These are phyloP conservation scores for Smithornis capensis DNA, from an alignment of 2,113 vertebrate genomes.

Conservation along the genomic window DNA sequence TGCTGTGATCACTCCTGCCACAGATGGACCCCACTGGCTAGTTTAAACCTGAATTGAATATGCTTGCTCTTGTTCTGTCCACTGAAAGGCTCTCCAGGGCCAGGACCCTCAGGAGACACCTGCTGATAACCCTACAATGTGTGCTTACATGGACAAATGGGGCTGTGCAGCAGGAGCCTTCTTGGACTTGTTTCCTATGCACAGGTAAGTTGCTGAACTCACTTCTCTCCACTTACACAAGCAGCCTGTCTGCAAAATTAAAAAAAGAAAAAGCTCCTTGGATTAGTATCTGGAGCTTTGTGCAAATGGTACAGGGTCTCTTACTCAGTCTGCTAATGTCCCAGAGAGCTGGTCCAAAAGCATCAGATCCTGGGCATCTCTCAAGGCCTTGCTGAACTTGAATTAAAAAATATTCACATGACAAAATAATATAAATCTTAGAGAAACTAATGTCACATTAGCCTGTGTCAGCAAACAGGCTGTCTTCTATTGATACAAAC, in stretches of 20 bases:
- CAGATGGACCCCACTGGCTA: not conserved
- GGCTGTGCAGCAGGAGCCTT: not conserved
- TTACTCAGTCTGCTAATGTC: not conserved
- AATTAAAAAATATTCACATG: not conserved
- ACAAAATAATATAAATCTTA: not conserved
- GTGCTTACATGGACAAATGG: not conserved
- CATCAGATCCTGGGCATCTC: not conserved
- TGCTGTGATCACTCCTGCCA: not conserved
- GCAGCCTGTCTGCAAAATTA: not conserved
- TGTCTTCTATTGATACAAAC: not conserved
- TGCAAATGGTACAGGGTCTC: fast-evolving
- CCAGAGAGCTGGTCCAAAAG: not conserved
- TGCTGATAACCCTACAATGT: fast-evolving
- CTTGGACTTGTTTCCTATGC: not conserved
- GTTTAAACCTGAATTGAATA: not conserved
- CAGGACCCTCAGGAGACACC: not conserved
- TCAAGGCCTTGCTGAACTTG: not conserved
- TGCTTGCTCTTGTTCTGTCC: not conserved
- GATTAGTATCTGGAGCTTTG: not conserved
- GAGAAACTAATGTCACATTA: not conserved
- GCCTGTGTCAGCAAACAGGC: not conserved
- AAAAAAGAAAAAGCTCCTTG: not conserved
- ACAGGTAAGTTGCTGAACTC: not conserved
- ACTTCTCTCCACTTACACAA: not conserved
- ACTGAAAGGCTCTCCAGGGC: not conserved